Evolutionary conservation across 2,797 vertebrate species (phyloP).

Genomic region (Etheostoma perlongum): DNA sequence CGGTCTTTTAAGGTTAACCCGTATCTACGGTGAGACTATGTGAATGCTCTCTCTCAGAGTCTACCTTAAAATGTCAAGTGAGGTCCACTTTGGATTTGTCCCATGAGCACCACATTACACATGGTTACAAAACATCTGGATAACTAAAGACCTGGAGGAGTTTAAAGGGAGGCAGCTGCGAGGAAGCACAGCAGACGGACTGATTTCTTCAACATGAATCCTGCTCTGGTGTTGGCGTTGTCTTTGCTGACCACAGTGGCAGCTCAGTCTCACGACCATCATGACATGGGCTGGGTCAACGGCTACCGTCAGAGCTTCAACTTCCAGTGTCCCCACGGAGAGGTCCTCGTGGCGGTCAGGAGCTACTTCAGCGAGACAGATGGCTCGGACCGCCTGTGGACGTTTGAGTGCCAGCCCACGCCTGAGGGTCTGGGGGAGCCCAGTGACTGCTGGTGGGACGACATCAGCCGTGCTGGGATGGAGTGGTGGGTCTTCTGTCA

Average conservation of each 20-base stretch:
- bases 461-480: constrained; percentile 92
- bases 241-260: constrained; percentile 79
- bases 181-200: constrained; percentile 67
- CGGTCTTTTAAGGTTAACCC: constrained; percentile 73
- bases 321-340: constrained; percentile 95
- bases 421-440: constrained; percentile 90
- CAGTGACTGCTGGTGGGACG: constrained; percentile 99
- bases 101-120: constrained; percentile 86
- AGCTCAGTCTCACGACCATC: constrained; percentile 77
- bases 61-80: constrained; percentile 89
- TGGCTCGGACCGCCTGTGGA: constrained; percentile 94
- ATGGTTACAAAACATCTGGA: constrained; percentile 93
- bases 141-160: constrained; percentile 82
- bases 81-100: constrained; percentile 70
- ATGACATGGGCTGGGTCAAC: constrained; percentile 92
- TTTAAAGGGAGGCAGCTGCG: constrained; percentile 84
- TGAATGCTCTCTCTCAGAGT: constrained; percentile 64
- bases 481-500: constrained; percentile 91
- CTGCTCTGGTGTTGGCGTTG: constrained; percentile 74
- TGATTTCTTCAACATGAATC: constrained; percentile 86
- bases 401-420: constrained; percentile 93
- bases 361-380: constrained; percentile 92
- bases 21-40: constrained; percentile 16
- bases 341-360: constrained; percentile 91
- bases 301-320: constrained; percentile 95